phyloP scores from a whole-genome alignment of 2,113 vertebrate genomes.

The Hypomesus transpacificus region DNA sequence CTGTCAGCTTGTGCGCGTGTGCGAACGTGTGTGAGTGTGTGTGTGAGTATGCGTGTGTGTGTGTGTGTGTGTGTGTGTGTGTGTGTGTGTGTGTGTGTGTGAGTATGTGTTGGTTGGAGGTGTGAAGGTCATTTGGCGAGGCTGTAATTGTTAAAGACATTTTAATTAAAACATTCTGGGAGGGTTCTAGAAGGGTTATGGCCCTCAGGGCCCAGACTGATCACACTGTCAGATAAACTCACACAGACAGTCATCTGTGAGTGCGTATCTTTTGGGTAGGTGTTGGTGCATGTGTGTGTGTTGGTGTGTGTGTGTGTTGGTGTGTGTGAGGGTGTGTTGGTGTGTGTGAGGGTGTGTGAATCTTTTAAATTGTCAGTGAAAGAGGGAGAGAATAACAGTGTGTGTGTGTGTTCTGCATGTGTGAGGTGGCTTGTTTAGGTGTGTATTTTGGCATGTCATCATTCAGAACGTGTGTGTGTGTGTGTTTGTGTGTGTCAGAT shows the following conservation, averaged over 20 bases:
- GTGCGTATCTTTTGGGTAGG: constrained; percentile 14
- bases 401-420: constrained; percentile 8
- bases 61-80: constrained; percentile 14
- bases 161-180: constrained; percentile 70
- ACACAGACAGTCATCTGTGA: constrained; percentile 50
- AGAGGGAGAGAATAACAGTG: neutral
- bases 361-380: neutral
- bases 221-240: constrained; percentile 59
- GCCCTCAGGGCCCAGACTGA: constrained; percentile 49
- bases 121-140: constrained; percentile 65
- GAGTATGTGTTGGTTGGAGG: constrained; percentile 46
- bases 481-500: constrained; percentile 23
- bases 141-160: constrained; percentile 68
- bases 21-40: neutral
- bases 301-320: too few relatives aligned
- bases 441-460: constrained; percentile 9
- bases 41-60: constrained; percentile 24
- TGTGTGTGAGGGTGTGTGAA: constrained; percentile 19
- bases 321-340: too few relatives aligned
- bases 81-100: constrained; percentile 9
- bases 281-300: constrained; percentile 26
- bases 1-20: neutral
- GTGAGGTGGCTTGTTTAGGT: neutral
- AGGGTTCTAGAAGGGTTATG: constrained; percentile 60
- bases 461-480: neutral